Base-by-base conservation (phyloP, 2,113 vertebrate genomes). In the Epinephelus cyanopodus region DNA sequence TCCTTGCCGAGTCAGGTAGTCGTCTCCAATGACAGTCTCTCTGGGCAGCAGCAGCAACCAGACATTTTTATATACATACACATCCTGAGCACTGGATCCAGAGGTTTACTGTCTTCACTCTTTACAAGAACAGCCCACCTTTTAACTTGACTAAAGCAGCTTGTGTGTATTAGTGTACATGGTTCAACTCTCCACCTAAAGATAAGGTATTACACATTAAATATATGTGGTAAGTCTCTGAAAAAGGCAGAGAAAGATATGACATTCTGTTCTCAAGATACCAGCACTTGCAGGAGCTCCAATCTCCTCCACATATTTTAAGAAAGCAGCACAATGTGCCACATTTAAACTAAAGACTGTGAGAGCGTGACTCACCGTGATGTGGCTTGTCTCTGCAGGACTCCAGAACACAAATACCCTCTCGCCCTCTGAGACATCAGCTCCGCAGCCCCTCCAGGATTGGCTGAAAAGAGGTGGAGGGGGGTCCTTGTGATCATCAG, bases 1-100 rank as follows among this genome's bases (percentile, higher is more conserved):
- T 77, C 92, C 89, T 93, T 94, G 94, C 90, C 23, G 82, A 92
- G 92, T 94, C 92, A 94, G 93, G 89, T 86, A 89, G 87, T 89
- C 78, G 61, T 91, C 86, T 88, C 86, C 57, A 52, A 81, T 95
- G 90, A 90, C 93, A 82, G 80, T 87, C 82, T 87, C 84, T 89
- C 58, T 29, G 56, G 74, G 73, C 25, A 67, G 73, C n/a, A 65
- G 86, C 75, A 83, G 81, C 77, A 82, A 80, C 19, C 66, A 47
- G 56, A 29, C 63, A 69, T 89, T 89, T 86, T 84, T 89, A 72
- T 84, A 91, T 72, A 62, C 74, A 85, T 85, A 81, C 91, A 83
- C 70, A 71, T 71, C 65, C 8, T 57, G 11, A 67, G 62, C 60
- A 77, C 42, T 71, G 12, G 27, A 68, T 47, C 58, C 69, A 66